A percentile compares a stretch with the other conserved stretches of the same genome.
Conservation (phyloP, 1,140 invertebrate genomes). For the Myzus persicae region DNA sequence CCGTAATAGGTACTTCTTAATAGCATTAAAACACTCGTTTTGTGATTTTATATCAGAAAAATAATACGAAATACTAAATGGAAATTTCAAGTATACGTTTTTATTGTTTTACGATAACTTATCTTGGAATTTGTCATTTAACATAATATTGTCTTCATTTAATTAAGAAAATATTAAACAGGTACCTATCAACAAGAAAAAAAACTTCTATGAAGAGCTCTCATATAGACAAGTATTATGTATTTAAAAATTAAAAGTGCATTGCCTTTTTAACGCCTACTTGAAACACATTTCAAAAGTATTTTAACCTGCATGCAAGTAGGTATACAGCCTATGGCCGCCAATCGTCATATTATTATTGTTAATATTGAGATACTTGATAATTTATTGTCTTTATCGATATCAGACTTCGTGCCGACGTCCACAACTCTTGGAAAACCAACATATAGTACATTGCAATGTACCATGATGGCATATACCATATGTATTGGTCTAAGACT, state of each 20-base stretch:
- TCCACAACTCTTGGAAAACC: neutral
- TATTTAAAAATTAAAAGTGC: neutral
- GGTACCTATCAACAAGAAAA: too few relatives aligned
- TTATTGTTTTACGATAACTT: too few relatives aligned
- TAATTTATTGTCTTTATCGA: neutral
- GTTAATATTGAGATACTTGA: neutral
- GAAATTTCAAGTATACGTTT: neutral
- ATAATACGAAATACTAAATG: neutral
- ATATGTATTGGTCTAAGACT: neutral
- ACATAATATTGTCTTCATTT: neutral
- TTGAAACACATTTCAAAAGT: neutral
- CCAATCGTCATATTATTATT: neutral
- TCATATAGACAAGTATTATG: neutral
- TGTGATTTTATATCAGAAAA: neutral
- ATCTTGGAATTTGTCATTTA: neutral
- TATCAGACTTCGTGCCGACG: neutral
- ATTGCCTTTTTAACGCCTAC: neutral
- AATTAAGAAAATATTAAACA: neutral
- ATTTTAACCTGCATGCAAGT: neutral
- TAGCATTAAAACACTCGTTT: too few relatives aligned
- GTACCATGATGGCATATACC: too few relatives aligned
- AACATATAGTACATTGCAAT: too few relatives aligned
- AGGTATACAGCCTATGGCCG: too few relatives aligned
- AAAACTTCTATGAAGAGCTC: too few relatives aligned
- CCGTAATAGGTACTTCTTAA: too few relatives aligned